phyloP scores from a whole-genome alignment of 1,140 invertebrate genomes.

The Belonocnema kinseyi region DNA sequence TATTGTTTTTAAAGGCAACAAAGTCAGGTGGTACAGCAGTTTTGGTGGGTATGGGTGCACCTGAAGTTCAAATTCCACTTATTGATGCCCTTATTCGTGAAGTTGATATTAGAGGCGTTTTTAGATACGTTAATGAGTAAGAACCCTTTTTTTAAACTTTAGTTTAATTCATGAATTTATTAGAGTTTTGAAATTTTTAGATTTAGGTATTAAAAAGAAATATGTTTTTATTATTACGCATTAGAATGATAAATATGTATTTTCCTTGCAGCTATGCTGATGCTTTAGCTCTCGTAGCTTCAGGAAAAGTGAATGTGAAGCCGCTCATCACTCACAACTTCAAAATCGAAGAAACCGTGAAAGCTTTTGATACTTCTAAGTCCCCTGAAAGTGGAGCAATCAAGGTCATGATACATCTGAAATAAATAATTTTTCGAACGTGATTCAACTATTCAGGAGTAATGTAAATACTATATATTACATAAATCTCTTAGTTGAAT shows the following conservation, averaged over 20 bases:
- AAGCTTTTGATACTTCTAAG: conserved; percentile 92
- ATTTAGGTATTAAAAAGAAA: conserved; percentile 75
- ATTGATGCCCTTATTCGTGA: conserved; percentile 87
- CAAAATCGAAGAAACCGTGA: conserved; percentile 86
- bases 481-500: no score
- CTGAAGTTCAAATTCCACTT: conserved; percentile 88
- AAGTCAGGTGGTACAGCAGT: conserved; percentile 88
- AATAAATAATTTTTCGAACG: conserved; percentile 53
- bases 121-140: conserved; percentile 94
- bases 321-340: conserved; percentile 94
- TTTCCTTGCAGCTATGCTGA: conserved; percentile 84
- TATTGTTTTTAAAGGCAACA: conserved; percentile 80
- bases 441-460: no score
- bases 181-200: conserved; percentile 72
- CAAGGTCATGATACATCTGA: conserved; percentile 95
- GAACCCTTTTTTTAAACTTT: conserved; percentile 64
- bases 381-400: conserved; percentile 84
- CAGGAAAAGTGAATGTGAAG: conserved; percentile 90
- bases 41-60: conserved; percentile 89
- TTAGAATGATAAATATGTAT: conserved; percentile 16
- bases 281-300: conserved; percentile 89
- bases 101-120: conserved; percentile 93
- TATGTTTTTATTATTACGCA: conserved; percentile 70
- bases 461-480: not conserved
- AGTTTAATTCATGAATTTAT: conserved; percentile 55